A percentile compares a stretch with the other conserved stretches of the same genome.
Conservation (phyloP, 2,888 invertebrate species). For the Yponomeuta sedellus region DNA sequence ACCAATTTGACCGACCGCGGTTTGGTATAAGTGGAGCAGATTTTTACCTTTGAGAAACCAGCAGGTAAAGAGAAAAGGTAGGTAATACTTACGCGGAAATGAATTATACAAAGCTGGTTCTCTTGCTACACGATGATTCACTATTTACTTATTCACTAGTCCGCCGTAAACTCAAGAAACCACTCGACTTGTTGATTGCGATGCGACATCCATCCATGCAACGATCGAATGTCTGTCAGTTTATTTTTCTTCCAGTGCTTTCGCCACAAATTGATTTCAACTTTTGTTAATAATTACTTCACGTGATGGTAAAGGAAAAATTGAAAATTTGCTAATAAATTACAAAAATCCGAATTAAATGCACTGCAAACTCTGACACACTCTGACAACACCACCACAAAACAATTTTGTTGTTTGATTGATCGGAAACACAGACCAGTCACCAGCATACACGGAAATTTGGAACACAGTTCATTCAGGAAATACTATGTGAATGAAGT, state of each 20-base stretch:
- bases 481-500: too few relatives aligned
- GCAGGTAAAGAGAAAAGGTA: background rate
- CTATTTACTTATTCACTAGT: conserved; percentile 14
- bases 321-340: background rate
- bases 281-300: too few relatives aligned
- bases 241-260: background rate
- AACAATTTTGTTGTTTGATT: too few relatives aligned
- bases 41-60: background rate
- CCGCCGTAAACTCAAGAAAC: conserved; percentile 1
- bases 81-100: background rate
- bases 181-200: conserved; percentile 8
- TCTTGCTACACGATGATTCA: conserved; percentile 9
- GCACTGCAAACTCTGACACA: background rate
- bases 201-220: background rate
- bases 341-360: background rate
- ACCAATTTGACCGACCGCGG: background rate
- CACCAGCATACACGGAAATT: too few relatives aligned
- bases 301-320: too few relatives aligned
- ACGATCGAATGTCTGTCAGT: background rate
- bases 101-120: background rate
- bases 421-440: too few relatives aligned
- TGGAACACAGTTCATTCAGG: too few relatives aligned
- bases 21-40: background rate
- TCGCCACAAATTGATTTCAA: background rate
- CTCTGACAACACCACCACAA: too few relatives aligned